These are phyloP conservation scores for Synergus umbraculus DNA, from an alignment of 2,888 invertebrate genomes.

Conservation along the genomic window DNA sequence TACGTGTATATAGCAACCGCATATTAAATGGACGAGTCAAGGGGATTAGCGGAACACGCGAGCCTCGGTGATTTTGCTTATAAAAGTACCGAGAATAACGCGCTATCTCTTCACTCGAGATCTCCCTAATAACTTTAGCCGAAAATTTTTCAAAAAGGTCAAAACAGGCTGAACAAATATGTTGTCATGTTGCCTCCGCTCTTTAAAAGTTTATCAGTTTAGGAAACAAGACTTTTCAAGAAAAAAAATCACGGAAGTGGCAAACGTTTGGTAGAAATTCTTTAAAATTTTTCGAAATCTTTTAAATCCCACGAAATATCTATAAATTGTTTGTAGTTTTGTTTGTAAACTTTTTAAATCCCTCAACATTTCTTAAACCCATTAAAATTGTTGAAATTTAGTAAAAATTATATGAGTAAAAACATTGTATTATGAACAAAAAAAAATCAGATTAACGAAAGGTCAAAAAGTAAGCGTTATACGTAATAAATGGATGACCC, in stretches of 20 bases:
- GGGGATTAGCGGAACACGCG: constrained; percentile 69
- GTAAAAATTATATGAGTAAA: no score
- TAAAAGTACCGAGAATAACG: constrained; percentile 42
- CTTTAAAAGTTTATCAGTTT: neutral
- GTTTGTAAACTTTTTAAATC: neutral
- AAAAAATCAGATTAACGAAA: no score
- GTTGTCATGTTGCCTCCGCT: no score
- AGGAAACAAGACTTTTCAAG: neutral
- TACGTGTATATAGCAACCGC: constrained; percentile 41
- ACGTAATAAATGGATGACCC: no score
- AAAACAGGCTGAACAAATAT: neutral
- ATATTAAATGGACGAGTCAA: constrained; percentile 73
- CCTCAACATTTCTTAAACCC: no score
- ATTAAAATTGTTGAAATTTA: no score
- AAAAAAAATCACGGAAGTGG: no score
- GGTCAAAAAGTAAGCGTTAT: no score
- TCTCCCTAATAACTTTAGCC: neutral
- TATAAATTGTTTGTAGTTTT: neutral
- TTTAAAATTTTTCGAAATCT: no score
- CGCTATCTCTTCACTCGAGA: constrained; percentile 28
- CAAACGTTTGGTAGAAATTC: no score
- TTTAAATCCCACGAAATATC: no score
- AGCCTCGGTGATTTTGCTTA: constrained; percentile 49
- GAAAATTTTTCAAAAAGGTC: neutral
- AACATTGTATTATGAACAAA: no score